These are phyloP conservation scores for Panzeria rudis DNA, from an alignment of 2,888 invertebrate genomes.

Conservation along the genomic window DNA sequence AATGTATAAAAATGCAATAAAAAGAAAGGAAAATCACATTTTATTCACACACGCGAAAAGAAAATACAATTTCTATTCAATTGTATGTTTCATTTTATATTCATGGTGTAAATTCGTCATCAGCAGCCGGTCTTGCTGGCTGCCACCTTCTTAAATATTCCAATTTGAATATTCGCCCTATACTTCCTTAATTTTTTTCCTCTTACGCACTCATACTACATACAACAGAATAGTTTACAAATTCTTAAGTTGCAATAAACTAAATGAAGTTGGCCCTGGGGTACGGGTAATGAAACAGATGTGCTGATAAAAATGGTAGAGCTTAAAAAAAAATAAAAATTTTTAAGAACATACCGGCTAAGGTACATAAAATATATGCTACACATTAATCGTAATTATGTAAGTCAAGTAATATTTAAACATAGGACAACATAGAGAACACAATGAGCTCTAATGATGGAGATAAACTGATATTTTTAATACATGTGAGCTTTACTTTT, in stretches of 20 bases:
- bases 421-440: no score
- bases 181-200: slow-evolving; percentile 12
- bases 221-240: slow-evolving; percentile 34
- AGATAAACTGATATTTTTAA: no score
- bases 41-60: slow-evolving; percentile 38
- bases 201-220: not conserved
- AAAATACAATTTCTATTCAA: slow-evolving; percentile 66
- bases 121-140: slow-evolving; percentile 18
- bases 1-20: slow-evolving; percentile 38
- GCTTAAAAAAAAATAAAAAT: no score
- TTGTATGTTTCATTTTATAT: slow-evolving; percentile 66
- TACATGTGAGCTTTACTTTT: no score
- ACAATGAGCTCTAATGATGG: no score
- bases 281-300: slow-evolving; percentile 22
- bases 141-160: slow-evolving; percentile 13
- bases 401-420: no score
- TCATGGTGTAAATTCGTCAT: slow-evolving; percentile 51
- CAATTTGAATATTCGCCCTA: slow-evolving; percentile 41
- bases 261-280: slow-evolving; percentile 38
- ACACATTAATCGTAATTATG: no score
- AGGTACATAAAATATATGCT: no score
- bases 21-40: slow-evolving; percentile 23
- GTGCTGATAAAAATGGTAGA: not conserved
- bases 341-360: no score
- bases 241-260: slow-evolving; percentile 68